Percentiles rank a stretch among this genome's conserved stretches.
Evolutionary conservation across 2,888 invertebrate genomes (phyloP).

Genomic region (Cetonia aurata): DNA sequence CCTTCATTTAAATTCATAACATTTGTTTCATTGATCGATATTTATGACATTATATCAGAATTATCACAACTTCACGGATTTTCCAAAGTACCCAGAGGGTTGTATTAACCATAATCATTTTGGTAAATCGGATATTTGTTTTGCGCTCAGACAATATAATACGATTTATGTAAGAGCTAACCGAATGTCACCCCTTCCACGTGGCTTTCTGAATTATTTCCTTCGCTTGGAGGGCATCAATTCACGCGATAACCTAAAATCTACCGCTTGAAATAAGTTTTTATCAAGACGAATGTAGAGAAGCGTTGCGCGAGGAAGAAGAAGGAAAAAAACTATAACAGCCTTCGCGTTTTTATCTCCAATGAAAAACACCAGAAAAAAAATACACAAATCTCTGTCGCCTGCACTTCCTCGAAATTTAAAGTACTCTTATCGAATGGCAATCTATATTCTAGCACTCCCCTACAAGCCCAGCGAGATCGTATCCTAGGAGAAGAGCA

Average conservation of each 20-base stretch:
- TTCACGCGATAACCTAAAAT: slow-evolving; percentile 19
- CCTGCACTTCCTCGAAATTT: slow-evolving; percentile 59
- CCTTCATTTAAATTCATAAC: too few relatives aligned
- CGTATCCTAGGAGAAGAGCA: slow-evolving; percentile 47
- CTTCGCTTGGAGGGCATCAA: background rate
- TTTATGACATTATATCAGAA: too few relatives aligned
- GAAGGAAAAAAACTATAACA: slow-evolving; percentile 44
- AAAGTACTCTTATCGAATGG: slow-evolving; percentile 60
- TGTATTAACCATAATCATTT: background rate
- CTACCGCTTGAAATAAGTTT: slow-evolving; percentile 32
- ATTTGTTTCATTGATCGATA: too few relatives aligned
- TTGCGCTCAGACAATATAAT: too few relatives aligned
- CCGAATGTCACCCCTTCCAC: background rate
- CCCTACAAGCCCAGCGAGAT: slow-evolving; percentile 49
- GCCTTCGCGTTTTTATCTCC: slow-evolving; percentile 49
- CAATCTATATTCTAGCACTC: slow-evolving; percentile 58
- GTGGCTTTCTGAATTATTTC: slow-evolving; percentile 5
- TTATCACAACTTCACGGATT: too few relatives aligned
- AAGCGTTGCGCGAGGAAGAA: slow-evolving; percentile 2
- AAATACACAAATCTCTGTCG: slow-evolving; percentile 58
- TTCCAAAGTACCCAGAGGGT: too few relatives aligned
- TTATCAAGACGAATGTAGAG: slow-evolving; percentile 33
- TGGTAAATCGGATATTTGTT: too few relatives aligned
- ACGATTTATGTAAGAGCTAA: background rate
- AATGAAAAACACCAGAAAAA: slow-evolving; percentile 52